phyloP scores from a whole-genome alignment of 2,888 invertebrate species.

The Archips xylosteana region DNA sequence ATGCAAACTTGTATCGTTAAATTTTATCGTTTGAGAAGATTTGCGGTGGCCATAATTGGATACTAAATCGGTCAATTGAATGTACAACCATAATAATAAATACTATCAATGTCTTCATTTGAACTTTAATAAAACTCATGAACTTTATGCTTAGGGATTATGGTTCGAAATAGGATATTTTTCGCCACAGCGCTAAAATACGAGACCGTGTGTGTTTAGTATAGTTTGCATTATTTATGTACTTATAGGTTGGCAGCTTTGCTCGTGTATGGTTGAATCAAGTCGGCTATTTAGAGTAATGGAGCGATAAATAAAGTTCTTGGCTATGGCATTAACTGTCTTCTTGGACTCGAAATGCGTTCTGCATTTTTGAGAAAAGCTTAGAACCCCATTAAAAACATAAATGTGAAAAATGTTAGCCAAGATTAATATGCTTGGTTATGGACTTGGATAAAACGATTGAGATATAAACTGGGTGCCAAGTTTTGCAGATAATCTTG shows the following conservation, averaged over 20 bases:
- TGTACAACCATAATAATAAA: conserved; percentile 17
- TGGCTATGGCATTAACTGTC: conserved; percentile 21
- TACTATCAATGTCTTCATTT: conserved; percentile 46
- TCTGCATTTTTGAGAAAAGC: no score
- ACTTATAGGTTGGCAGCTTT: conserved; percentile 24
- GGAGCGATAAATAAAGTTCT: conserved; percentile 39
- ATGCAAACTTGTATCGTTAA: conserved; percentile 34
- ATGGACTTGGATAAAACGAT: no score
- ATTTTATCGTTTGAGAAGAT: conserved; percentile 47
- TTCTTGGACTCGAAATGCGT: not conserved
- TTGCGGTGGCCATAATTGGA: conserved; percentile 53
- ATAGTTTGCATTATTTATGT: conserved; percentile 32
- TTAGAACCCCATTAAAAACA: no score
- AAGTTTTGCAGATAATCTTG: no score
- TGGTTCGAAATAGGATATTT: conserved; percentile 7
- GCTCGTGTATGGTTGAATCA: conserved; percentile 38
- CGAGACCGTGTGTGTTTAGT: not conserved
- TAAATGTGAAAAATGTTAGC: no score
- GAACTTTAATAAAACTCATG: not conserved
- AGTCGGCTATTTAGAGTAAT: conserved; percentile 36
- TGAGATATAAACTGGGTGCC: no score
- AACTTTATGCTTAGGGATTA: conserved; percentile 20
- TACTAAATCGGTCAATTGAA: conserved; percentile 53
- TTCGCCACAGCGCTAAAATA: conserved; percentile 17
- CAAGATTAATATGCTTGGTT: no score